Evolutionary conservation across 2,888 invertebrate genomes (phyloP).

Genomic region (Himalopsyche japonica): DNA sequence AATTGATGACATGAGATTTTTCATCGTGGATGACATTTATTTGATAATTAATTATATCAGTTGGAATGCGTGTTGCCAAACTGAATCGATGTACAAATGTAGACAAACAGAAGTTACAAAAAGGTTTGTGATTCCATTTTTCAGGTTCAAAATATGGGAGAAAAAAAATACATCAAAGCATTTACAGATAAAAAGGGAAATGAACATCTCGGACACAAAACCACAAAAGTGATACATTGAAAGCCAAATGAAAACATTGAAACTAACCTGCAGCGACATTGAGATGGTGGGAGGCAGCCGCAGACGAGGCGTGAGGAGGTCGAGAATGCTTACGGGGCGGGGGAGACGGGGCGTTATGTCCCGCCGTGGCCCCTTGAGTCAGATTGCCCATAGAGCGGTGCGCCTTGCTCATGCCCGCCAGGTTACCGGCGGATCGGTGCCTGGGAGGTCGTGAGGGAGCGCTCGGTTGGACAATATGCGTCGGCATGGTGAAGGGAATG

Average conservation of each 20-base stretch:
- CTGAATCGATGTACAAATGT: too few species aligned
- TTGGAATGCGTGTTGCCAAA: too few species aligned
- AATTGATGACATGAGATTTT: too few species aligned
- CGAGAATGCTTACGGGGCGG: slow-evolving; percentile 28
- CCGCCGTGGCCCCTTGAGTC: slow-evolving; percentile 26
- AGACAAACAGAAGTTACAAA: too few species aligned
- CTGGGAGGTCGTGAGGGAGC: slow-evolving; percentile 52
- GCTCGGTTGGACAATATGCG: slow-evolving; percentile 27
- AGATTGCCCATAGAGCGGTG: slow-evolving; percentile 42
- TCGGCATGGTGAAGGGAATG: slow-evolving; percentile 49
- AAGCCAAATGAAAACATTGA: background rate
- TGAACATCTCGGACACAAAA: background rate
- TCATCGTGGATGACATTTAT: too few species aligned
- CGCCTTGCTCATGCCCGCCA: slow-evolving; percentile 20
- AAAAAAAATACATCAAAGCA: too few species aligned
- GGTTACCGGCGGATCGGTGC: slow-evolving; percentile 41
- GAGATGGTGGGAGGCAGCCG: background rate
- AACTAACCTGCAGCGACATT: background rate
- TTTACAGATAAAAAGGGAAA: background rate
- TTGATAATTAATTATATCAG: too few species aligned
- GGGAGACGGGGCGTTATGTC: slow-evolving; percentile 42
- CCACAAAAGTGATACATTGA: background rate
- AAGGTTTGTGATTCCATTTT: too few species aligned
- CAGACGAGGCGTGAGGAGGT: background rate
- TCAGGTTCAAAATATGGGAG: too few species aligned